These are phyloP conservation scores for Syngnathus floridae DNA, from an alignment of 2,113 vertebrate species.

Conservation along the genomic window DNA sequence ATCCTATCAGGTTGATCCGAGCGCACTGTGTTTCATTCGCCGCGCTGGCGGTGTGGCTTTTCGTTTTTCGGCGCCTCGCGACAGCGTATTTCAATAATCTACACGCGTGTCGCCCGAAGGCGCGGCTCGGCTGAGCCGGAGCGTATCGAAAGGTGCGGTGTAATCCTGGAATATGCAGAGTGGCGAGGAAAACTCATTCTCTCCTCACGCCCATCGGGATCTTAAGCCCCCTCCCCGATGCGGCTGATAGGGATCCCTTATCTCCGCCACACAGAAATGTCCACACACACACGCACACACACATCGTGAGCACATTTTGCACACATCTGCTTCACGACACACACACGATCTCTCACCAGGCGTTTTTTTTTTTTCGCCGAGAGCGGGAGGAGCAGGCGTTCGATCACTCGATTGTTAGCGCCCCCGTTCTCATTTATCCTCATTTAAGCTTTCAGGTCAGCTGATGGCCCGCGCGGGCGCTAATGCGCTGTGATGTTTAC, in stretches of 20 bases:
- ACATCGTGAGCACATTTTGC: slow-evolving; percentile 23
- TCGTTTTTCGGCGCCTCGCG: slow-evolving; percentile 28
- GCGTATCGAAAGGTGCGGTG: slow-evolving; percentile 69
- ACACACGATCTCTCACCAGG: not conserved
- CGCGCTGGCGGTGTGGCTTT: slow-evolving; percentile 27
- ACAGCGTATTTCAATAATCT: slow-evolving; percentile 55
- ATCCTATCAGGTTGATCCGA: slow-evolving; percentile 36
- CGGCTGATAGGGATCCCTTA: slow-evolving; percentile 69
- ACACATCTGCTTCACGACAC: slow-evolving; percentile 52
- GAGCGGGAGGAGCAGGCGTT: not conserved
- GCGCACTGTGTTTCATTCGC: slow-evolving; percentile 19
- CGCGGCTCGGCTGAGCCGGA: slow-evolving; percentile 50
- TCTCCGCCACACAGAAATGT: slow-evolving; percentile 66
- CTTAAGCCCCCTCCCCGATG: slow-evolving; percentile 63
- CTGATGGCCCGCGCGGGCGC: not conserved
- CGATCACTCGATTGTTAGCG: not conserved
- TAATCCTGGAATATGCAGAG: slow-evolving; percentile 74
- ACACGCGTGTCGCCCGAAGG: slow-evolving; percentile 49
- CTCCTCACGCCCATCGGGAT: slow-evolving; percentile 56
- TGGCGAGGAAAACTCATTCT: slow-evolving; percentile 64
- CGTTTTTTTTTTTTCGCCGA: not conserved
- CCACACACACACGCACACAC: slow-evolving; percentile 21
- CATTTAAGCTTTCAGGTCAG: not conserved
- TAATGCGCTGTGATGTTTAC: slow-evolving; percentile 1
- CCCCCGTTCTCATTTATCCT: slow-evolving; percentile 7